Evolutionary conservation across 2,797 vertebrate species (phyloP), one percentile per base, ranked within the genome.

Genomic region (Megalops cyprinoides): DNA sequence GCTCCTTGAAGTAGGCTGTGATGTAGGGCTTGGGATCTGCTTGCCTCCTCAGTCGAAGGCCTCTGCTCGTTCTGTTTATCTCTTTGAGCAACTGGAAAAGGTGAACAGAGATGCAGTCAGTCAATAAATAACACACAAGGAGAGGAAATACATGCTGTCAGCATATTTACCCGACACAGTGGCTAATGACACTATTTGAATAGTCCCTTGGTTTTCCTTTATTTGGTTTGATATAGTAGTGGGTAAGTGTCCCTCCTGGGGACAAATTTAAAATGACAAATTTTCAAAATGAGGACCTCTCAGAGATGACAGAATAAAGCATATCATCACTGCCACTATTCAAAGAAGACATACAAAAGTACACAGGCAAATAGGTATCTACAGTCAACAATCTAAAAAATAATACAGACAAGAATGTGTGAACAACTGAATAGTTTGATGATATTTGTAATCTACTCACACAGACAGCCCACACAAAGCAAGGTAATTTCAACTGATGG

Each of bases 1-100:
- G 97, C 87, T 95, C 95, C 90, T 97, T 97, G 91, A 98, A 99
- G 88, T 98, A 94, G 88, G 98, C 98, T 0, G 94, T 95, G 85
- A 99, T 96, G 85, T 99, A 99, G 74, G 97, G 93, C 87, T 94
- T 97, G 81, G 96, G 93, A 85, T 98, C 97, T 0, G 92, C 92
- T 77, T 95, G 94, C 82, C 90, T 80, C 31, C 85, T 76, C 25
- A 85, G 49, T 15, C 88, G 87, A 37, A 82, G 84, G 10, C 84
- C 83, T 51, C 84, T 84, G 20, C 93, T 93, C 79, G 96, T 98
- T 86, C 96, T 94, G 91, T 97, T 97, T 94, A 99, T 98, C 88
- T 97, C 97, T 85, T 95, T 98, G 84, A 99, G 94, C 69, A 99
- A 94, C 98, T 99, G 80, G 69, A 80, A 39, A 4, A 25, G 62